phyloP scores from a whole-genome alignment of 2,797 vertebrate species.

The Coregonus ussuriensis region DNA sequence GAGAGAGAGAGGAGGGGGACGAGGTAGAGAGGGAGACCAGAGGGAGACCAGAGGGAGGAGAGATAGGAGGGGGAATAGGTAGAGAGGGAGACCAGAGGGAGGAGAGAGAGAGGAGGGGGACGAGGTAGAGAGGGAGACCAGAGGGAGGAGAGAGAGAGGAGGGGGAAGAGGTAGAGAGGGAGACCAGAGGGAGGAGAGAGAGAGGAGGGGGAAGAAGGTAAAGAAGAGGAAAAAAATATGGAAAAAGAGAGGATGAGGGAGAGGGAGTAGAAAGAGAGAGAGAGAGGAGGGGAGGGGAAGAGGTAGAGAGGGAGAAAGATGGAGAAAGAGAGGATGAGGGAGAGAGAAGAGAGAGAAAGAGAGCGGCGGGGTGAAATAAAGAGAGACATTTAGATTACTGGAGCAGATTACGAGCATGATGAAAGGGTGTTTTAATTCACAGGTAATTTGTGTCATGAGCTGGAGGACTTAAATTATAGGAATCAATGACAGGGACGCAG shows the following conservation, averaged over 20 bases:
- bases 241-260: too few species aligned
- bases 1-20: too few species aligned
- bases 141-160: not conserved
- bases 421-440: constrained; percentile 65
- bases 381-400: not conserved
- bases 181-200: too few species aligned
- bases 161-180: too few species aligned
- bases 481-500: constrained; percentile 64
- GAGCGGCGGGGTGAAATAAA: constrained; percentile 25
- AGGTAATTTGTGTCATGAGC: constrained; percentile 67
- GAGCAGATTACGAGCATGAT: constrained; percentile 66
- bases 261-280: too few species aligned
- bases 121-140: not conserved
- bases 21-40: too few species aligned
- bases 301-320: constrained; percentile 23
- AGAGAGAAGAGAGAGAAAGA: constrained; percentile 52
- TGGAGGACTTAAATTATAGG: constrained; percentile 62
- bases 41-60: too few species aligned
- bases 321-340: constrained; percentile 22
- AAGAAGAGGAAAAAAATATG: too few species aligned
- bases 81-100: too few species aligned
- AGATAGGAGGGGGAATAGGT: too few species aligned
- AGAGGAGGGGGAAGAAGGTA: too few species aligned
- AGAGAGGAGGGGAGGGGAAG: not conserved
- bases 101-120: too few species aligned